phyloP scores from a whole-genome alignment of 1,140 invertebrate genomes.

The Procambarus virginalis region DNA sequence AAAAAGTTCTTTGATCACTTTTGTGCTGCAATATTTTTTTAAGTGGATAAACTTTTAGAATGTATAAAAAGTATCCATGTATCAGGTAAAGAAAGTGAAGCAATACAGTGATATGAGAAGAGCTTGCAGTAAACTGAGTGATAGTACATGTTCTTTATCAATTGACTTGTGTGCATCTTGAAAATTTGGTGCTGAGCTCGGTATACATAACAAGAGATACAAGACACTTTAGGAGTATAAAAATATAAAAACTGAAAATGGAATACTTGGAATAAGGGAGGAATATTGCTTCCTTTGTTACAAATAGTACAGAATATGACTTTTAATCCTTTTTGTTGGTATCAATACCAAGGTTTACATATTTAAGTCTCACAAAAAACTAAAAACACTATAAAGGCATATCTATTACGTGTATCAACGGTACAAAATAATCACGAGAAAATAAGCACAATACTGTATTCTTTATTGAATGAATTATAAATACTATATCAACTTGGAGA shows the following conservation, averaged over 20 bases:
- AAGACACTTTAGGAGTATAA: not conserved
- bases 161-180: not conserved
- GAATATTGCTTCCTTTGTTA: slow-evolving; percentile 35
- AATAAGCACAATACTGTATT: too few species aligned
- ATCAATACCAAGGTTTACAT: not conserved
- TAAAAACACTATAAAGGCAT: not conserved
- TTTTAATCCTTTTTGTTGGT: not conserved
- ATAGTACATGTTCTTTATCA: not conserved
- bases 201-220: not conserved
- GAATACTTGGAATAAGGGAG: slow-evolving; percentile 47
- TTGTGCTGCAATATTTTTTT: not conserved
- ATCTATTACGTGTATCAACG: not conserved
- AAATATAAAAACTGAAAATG: not conserved
- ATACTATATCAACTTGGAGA: not conserved
- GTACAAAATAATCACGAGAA: not conserved
- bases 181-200: not conserved
- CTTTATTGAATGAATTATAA: too few species aligned
- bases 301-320: not conserved
- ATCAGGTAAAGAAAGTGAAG: not conserved
- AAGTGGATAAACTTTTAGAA: not conserved
- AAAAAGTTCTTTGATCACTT: not conserved
- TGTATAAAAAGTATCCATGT: not conserved
- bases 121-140: not conserved
- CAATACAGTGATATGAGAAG: not conserved
- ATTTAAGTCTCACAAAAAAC: not conserved